Conservation (phyloP, 1,140 invertebrate species). For the Drosophila subobscura region DNA sequence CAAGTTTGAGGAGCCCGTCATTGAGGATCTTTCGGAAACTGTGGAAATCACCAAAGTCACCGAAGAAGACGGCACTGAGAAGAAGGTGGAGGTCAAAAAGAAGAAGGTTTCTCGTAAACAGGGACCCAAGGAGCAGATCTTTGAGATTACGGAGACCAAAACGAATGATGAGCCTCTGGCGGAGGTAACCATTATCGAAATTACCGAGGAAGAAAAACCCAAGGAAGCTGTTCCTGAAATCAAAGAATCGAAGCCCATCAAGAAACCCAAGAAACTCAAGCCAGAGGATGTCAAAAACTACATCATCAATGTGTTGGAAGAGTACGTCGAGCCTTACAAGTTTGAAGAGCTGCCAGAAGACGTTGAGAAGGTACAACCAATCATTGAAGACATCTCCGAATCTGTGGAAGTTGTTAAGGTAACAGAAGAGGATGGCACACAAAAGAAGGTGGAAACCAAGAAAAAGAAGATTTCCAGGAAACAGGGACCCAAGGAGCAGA, state of each 20-base stretch:
- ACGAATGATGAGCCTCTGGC: slow-evolving; percentile 50
- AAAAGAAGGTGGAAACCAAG: slow-evolving; percentile 48
- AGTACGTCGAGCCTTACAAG: slow-evolving; percentile 39
- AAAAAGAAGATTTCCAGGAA: slow-evolving; percentile 59
- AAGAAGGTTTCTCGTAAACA: slow-evolving; percentile 56
- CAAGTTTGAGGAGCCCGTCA: slow-evolving; percentile 25
- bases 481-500: slow-evolving; percentile 51
- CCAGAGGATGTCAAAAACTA: slow-evolving; percentile 59
- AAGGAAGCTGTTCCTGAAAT: not conserved
- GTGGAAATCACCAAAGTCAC: slow-evolving; percentile 31
- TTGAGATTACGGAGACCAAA: slow-evolving; percentile 59
- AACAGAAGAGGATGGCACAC: slow-evolving; percentile 29
- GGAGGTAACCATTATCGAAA: slow-evolving; percentile 51
- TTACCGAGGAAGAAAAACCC: slow-evolving; percentile 31
- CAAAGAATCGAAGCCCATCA: slow-evolving; percentile 26
- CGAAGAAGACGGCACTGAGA: slow-evolving; percentile 36
- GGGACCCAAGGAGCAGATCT: slow-evolving; percentile 54
- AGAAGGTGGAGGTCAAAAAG: slow-evolving; percentile 55
- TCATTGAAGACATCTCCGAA: slow-evolving; percentile 54
- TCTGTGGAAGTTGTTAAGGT: slow-evolving; percentile 31
- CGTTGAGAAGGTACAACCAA: slow-evolving; percentile 25
- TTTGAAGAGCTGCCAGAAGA: slow-evolving; percentile 41
- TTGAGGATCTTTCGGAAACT: slow-evolving; percentile 50
- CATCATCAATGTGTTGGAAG: slow-evolving; percentile 69
- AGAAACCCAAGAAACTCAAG: slow-evolving; percentile 58